A percentile compares a stretch with the other conserved stretches of the same genome.
Conservation (phyloP, 2,888 invertebrate genomes). For the Parelbella ahira region DNA sequence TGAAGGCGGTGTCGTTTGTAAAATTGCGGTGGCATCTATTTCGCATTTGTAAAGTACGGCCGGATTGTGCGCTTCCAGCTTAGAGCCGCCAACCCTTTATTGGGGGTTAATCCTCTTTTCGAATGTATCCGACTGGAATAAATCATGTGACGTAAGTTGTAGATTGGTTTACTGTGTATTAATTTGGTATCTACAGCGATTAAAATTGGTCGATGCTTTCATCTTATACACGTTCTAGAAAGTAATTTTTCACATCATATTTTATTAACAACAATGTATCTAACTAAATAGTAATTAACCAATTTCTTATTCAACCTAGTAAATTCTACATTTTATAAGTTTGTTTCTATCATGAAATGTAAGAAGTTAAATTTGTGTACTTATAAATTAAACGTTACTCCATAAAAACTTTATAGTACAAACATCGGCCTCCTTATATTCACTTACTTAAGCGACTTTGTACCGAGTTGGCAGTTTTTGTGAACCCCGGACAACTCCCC, state of each 20-base stretch:
- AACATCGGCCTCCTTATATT: constrained; percentile 15
- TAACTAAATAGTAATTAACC: too few species aligned
- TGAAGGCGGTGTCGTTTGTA: constrained; percentile 3
- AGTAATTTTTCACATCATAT: too few species aligned
- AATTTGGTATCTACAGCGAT: neutral
- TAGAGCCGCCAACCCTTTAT: constrained; percentile 5
- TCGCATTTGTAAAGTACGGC: constrained; percentile 3
- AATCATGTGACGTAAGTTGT: neutral
- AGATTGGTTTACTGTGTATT: constrained; percentile 4
- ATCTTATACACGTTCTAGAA: too few species aligned
- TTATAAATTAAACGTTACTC: neutral
- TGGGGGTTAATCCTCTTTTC: constrained; percentile 16
- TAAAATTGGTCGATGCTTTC: too few species aligned
- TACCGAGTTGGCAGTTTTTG: constrained; percentile 28
- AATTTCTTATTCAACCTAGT: too few species aligned
- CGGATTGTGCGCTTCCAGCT: constrained; percentile 1
- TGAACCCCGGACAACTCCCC: constrained; percentile 16
- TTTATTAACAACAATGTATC: too few species aligned
- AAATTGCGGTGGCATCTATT: constrained; percentile 16
- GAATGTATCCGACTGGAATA: constrained; percentile 11
- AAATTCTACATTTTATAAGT: too few species aligned
- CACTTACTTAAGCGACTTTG: constrained; percentile 27
- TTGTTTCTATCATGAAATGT: too few species aligned
- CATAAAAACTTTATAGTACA: neutral
- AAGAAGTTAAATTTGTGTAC: too few species aligned